A percentile compares a stretch with the other conserved stretches of the same genome.
Evolutionary conservation across 2,113 vertebrate genomes (phyloP).

Genomic region (Platysteira castanea): DNA sequence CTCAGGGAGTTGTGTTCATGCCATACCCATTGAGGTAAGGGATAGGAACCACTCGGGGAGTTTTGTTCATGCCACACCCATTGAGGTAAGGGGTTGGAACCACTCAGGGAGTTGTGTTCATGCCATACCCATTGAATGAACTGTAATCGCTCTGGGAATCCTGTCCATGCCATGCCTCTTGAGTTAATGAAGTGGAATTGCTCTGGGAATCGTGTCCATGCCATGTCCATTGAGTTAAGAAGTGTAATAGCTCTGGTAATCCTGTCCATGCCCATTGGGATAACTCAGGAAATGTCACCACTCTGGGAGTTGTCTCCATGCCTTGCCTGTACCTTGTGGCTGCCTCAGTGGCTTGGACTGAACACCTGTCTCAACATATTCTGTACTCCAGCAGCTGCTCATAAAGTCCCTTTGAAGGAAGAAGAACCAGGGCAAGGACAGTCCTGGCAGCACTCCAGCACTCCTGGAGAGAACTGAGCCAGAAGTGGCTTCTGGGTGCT

Average conservation of each 20-base stretch:
- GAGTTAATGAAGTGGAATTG: accelerated
- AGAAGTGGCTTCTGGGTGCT: not conserved
- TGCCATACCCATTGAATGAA: conserved; percentile 79
- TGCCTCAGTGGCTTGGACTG: not conserved
- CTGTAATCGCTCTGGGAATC: accelerated
- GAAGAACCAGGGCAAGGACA: not conserved
- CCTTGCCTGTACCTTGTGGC: not conserved
- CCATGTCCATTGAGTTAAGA: not conserved
- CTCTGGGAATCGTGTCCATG: not conserved
- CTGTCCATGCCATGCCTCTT: accelerated
- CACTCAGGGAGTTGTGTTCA: accelerated
- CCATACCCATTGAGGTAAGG: conserved; percentile 90
- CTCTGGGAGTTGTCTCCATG: not conserved
- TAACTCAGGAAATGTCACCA: not conserved
- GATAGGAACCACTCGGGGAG: not conserved
- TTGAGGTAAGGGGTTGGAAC: conserved; percentile 70
- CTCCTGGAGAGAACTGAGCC: not conserved
- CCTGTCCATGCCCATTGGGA: accelerated
- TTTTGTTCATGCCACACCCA: not conserved
- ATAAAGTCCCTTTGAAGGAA: not conserved
- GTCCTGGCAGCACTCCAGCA: not conserved
- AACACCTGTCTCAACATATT: not conserved
- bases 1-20: not conserved
- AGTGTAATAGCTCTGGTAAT: accelerated
- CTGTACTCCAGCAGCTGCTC: not conserved